Percentiles rank a stretch among this genome's conserved stretches.
These are phyloP conservation scores for Cyphomyrmex costatus DNA, from an alignment of 1,140 invertebrate species.

Conservation along the genomic window DNA sequence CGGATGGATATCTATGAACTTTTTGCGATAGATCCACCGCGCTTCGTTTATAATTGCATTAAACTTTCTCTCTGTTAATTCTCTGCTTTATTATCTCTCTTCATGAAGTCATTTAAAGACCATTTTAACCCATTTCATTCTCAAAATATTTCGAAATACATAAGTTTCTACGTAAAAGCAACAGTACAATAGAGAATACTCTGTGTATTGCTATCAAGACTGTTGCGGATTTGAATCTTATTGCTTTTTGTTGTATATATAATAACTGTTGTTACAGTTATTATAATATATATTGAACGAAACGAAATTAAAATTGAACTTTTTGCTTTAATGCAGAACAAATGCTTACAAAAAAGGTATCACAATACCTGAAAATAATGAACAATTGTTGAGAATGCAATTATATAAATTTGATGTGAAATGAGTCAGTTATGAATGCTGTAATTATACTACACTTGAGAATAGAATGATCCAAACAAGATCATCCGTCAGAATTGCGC, in stretches of 20 bases:
- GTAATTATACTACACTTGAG: not conserved
- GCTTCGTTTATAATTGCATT: slow-evolving; percentile 77
- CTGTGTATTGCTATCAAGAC: not conserved
- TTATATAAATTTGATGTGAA: not conserved
- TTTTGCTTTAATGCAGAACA: not conserved
- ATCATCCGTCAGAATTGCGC: not conserved
- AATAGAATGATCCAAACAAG: not conserved
- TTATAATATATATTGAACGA: too few species aligned
- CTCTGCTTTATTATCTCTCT: slow-evolving; percentile 60
- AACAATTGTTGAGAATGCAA: not conserved
- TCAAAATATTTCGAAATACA: slow-evolving; percentile 49
- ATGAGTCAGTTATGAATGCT: not conserved
- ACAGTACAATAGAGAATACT: slow-evolving; percentile 1
- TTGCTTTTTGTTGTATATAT: not conserved
- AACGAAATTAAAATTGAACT: not conserved
- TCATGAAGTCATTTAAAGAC: slow-evolving; percentile 55
- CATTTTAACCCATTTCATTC: slow-evolving; percentile 34
- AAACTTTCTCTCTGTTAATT: slow-evolving; percentile 60
- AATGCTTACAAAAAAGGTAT: not conserved
- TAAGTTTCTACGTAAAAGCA: slow-evolving; percentile 7
- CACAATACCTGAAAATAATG: not conserved
- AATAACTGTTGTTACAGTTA: not conserved
- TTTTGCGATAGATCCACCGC: slow-evolving; percentile 51
- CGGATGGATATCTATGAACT: slow-evolving; percentile 80
- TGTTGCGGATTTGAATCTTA: not conserved